Base-by-base conservation (phyloP, 2,797 vertebrate species). In the Schizopygopsis malacanthus region DNA sequence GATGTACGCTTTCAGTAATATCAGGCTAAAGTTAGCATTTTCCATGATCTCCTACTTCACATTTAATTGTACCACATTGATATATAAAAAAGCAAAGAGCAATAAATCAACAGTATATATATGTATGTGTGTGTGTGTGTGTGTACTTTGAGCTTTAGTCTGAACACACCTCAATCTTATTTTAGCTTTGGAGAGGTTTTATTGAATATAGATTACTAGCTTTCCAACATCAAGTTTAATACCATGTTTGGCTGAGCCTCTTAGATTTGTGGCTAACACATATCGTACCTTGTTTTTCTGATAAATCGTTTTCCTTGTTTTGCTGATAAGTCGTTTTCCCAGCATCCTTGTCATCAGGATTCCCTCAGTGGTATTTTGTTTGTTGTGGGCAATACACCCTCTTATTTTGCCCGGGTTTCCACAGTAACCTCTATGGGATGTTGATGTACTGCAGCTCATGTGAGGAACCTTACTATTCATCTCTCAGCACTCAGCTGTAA, bases 381-480 rank as follows among this genome's bases (percentile, higher is more conserved):
- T 86, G 63, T 85, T 84, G 85, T 75, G 72, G 79, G 80, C 39
- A 84, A 54, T 82, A 75, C 59, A 79, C 47, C 83, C 65, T 87
- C 47, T 85, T 85, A 89, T 87, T 87, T 87, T 59, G 18, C 59
- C 43, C 25, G 20, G 50, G 75, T 76, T 76, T 83, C 83, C 59
- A 83, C 50, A 37, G 73, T 54, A 81, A 87, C 79, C 77, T 89
- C 50, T 82, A 56, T 25, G 70, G 82, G 79, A 85, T 83, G 86
- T 77, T 87, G 75, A 89, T 80, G 43, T 54, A 82, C 79, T 78
- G 39, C 59, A 73, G 45, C 47, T 83, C 70, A 85, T 70, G 81
- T 81, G 80, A 81, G 79, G 72, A 72, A 71, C 71, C 63, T 47
- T 83, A n/a, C 52, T 37, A 87, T 83, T 87, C 65, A 82, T 82